Conservation (phyloP, 2,797 vertebrate species). For the Aulostomus chinensis region DNA sequence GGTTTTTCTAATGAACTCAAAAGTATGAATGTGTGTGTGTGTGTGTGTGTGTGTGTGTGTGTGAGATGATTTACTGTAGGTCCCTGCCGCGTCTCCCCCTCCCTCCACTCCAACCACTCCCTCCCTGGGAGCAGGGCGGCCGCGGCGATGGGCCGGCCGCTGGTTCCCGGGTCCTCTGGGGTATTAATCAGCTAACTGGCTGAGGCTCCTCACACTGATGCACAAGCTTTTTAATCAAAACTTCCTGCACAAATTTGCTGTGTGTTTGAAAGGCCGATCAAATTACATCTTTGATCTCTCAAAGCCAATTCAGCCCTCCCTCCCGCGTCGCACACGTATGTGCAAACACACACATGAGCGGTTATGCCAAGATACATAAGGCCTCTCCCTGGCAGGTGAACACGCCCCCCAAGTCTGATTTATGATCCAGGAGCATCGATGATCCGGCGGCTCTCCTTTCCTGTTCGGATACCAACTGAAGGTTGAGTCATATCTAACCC, state of each 20-base stretch:
- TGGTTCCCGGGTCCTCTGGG: constrained; percentile 50
- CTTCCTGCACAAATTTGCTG: constrained; percentile 47
- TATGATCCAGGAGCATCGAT: too few relatives aligned
- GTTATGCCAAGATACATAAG: too few relatives aligned
- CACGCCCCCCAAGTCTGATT: too few relatives aligned
- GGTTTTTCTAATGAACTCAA: too few relatives aligned
- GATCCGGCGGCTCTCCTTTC: too few relatives aligned
- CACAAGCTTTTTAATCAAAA: constrained; percentile 64
- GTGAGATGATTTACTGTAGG: constrained; percentile 34
- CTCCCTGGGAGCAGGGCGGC: constrained; percentile 26
- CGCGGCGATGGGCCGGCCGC: constrained; percentile 24
- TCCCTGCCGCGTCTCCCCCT: constrained; percentile 18
- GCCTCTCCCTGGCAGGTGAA: too few relatives aligned
- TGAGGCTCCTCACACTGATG: constrained; percentile 38
- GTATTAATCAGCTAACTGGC: constrained; percentile 69
- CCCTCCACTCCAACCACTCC: constrained; percentile 13
- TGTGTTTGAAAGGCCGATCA: constrained; percentile 56
- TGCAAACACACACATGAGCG: constrained; percentile 18
- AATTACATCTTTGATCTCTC: constrained; percentile 62
- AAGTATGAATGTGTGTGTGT: too few relatives aligned
- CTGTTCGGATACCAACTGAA: too few relatives aligned
- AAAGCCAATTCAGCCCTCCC: constrained; percentile 40
- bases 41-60: not conserved
- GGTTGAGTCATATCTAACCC: too few relatives aligned
- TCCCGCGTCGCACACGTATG: constrained; percentile 9